Evolutionary conservation across 2,113 vertebrate species (phyloP), one percentile per base, ranked within the genome.

Genomic region (Fulica atra): DNA sequence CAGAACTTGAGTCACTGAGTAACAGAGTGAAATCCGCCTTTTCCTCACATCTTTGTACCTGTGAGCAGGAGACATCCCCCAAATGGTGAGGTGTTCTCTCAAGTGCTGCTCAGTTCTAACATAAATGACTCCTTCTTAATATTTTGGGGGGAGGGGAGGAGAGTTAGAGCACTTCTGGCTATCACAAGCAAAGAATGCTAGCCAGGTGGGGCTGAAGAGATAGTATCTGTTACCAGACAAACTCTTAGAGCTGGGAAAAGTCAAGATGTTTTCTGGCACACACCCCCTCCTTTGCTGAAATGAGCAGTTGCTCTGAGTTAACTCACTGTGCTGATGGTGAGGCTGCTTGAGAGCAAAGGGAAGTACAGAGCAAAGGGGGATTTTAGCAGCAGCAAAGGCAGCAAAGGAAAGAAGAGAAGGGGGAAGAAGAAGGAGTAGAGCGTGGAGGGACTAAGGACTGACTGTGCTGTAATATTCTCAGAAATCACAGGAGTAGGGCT

Each of bases 281-380:
- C 14, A 33, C 38, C 4, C 9, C 28, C 17, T 51, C 11, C 63
- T 71, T 77, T 31, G 40, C 51, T 77, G 63, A 81, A 71, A 71
- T 8, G 38, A 77, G 60, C 85, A 15, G 12, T 17, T 60, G 40
- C 20, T 88, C 51, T 35, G 54, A 38, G 8, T 73, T 66, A 71
- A 56, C 44, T 66, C 1, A 0, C 7, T 1, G 0, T 60, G 26
- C 10, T 64, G 50, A 46, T 44, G 26, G 31, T 65, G 70, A 50
- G 26, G 29, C 40, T 76, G 29, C 42, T 64, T 36, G 38, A 60
- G 14, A 65, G 7, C 48, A 23, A 70, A 60, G 16, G 64, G 38
- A 44, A 46, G 23, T 23, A 63, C 25, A 25, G 53, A 19, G 12
- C 15, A 57, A 64, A n/a, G 50, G 26, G 80, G 11, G 38, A n/a